phyloP scores from a whole-genome alignment of 1,140 invertebrate species.

The Diorhabda elongata region DNA sequence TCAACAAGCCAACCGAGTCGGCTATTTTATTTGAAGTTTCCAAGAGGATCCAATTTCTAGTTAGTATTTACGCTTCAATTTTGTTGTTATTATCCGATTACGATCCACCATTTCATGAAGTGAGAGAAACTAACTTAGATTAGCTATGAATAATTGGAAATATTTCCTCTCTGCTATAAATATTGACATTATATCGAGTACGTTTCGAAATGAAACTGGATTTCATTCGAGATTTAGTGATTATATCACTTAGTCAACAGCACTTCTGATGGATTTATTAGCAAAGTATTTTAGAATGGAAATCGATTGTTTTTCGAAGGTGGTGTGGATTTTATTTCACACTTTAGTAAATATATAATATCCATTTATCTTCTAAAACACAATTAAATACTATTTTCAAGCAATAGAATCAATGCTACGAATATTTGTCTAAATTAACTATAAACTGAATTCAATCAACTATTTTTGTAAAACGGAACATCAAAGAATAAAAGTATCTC shows the following conservation, averaged over 20 bases:
- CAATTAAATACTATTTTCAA: too few relatives aligned
- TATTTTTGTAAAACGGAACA: too few relatives aligned
- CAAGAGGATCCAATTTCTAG: neutral
- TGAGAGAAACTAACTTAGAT: neutral
- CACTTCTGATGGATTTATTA: neutral
- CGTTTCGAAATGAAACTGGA: neutral
- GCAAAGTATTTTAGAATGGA: neutral
- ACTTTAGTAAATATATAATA: too few relatives aligned
- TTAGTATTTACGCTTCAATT: neutral
- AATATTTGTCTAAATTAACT: too few relatives aligned
- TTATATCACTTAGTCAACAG: conserved; percentile 2
- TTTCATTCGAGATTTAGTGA: conserved; percentile 1
- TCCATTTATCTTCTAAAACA: too few relatives aligned
- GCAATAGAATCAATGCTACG: too few relatives aligned
- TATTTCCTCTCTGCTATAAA: neutral
- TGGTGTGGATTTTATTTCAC: too few relatives aligned
- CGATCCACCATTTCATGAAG: neutral
- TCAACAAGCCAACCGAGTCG: too few relatives aligned
- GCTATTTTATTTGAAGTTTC: neutral
- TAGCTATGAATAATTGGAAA: conserved; percentile 3
- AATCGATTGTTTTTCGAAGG: neutral
- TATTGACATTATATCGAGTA: conserved; percentile 1
- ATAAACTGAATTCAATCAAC: too few relatives aligned
- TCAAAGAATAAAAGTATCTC: too few relatives aligned
- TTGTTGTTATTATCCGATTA: conserved; percentile 3